Evolutionary conservation across 2,113 vertebrate species (phyloP), one percentile per base, ranked within the genome.

Genomic region (Oncorhynchus tshawytscha): DNA sequence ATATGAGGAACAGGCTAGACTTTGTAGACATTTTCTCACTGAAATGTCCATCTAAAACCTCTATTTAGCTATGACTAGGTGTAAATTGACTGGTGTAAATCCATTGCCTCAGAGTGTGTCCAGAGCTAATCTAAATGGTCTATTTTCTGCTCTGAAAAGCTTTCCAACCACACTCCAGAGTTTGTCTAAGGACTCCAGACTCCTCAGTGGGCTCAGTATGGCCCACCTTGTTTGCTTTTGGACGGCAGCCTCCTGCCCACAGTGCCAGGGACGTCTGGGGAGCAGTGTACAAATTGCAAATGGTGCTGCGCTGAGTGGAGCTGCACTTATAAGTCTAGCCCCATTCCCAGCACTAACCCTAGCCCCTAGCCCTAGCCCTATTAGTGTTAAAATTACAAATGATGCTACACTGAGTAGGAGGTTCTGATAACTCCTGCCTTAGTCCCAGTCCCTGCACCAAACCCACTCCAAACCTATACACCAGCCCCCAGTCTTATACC

Each of bases 151-250:
- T 70, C 84, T 15, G 65, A 77, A 74, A 85, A 83, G 88, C 79
- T 1, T 79, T 22, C 77, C 78, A 81, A 87, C 81, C 85, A 82
- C 86, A 87, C 75, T 85, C 65, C 24, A 64, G n/a, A 24, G 65
- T 86, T 81, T 85, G 79, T 81, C 73, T 81, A 80, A 81, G 70
- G 67, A 87, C 88, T 29, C 86, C 86, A 86, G 84, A 77, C 59
- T 25, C 3, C 86, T 79, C 82, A 15, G 2, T 79, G 82, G 86
- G 70, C 87, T 91, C 77, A 84, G 78, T 86, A 77, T 48, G 78
- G 72, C 71, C 71, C 80, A 27, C n/a, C 13, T 31, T 88, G 88
- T 89, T 89, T 85, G 84, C 80, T 85, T 85, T 85, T 24, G 24
- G 24, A 25, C 2, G 24, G 25, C 65, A 24, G 24, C 62, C 39